These are phyloP conservation scores for Oscheius sp. DNA, from an alignment of 1,140 invertebrate species.

Conservation along the genomic window DNA sequence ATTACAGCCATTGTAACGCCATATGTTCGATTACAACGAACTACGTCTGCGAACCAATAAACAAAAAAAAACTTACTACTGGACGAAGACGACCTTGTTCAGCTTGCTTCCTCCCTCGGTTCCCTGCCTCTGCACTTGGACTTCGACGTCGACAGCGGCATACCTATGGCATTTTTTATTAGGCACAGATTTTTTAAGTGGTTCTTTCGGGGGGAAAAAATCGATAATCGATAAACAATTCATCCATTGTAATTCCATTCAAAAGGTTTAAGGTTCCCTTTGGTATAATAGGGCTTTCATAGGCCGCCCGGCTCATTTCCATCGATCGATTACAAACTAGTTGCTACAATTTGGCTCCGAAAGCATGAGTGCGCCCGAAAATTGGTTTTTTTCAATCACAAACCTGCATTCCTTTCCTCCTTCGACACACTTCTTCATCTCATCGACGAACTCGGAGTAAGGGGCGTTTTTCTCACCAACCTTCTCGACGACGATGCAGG, in stretches of 20 bases:
- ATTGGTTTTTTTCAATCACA: not conserved
- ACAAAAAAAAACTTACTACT: conserved; percentile 55
- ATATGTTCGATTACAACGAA: not conserved
- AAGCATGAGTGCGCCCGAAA: not conserved
- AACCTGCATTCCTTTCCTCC: conserved; percentile 56
- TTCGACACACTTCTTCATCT: conserved; percentile 56
- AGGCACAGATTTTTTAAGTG: not conserved
- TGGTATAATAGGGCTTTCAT: not conserved
- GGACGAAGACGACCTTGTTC: conserved; percentile 59
- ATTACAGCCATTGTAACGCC: not conserved
- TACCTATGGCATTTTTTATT: conserved; percentile 34
- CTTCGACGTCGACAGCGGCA: conserved; percentile 59
- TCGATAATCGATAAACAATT: too few relatives aligned
- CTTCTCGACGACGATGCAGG: conserved; percentile 60
- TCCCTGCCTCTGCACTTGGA: conserved; percentile 55
- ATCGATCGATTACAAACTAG: not conserved
- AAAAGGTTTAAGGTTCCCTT: not conserved
- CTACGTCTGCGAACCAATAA: too few relatives aligned
- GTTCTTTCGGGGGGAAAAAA: too few relatives aligned
- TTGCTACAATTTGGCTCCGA: too few relatives aligned
- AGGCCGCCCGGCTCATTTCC: not conserved
- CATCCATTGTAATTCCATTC: too few relatives aligned
- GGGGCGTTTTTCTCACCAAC: conserved; percentile 60
- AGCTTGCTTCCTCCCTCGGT: conserved; percentile 52
- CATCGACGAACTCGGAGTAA: conserved; percentile 59